These are phyloP conservation scores for Epicampocera succincta DNA, from an alignment of 2,888 invertebrate genomes.

Conservation along the genomic window DNA sequence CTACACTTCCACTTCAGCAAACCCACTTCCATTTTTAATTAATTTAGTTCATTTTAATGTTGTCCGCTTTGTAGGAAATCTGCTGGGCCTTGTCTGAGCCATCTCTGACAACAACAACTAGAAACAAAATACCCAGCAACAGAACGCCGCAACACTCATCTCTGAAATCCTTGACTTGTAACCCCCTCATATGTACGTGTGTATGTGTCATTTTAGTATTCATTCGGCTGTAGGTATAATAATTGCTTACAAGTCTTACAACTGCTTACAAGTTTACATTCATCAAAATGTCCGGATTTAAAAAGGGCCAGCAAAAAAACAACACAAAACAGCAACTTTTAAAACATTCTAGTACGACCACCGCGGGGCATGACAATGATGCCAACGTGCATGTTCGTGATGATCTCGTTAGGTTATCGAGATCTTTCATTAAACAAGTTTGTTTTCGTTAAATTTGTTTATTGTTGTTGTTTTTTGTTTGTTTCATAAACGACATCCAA, in stretches of 20 bases:
- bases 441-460: conserved; percentile 33
- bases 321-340: conserved; percentile 12
- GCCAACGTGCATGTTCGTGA: conserved; percentile 43
- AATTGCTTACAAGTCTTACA: conserved; percentile 64
- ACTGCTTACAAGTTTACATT: conserved; percentile 65
- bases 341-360: conserved; percentile 40
- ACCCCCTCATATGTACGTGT: too few relatives aligned
- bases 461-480: conserved; percentile 4
- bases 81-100: neutral
- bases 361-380: conserved; percentile 1
- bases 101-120: neutral
- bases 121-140: neutral
- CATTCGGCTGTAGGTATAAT: conserved; percentile 40
- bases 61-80: too few relatives aligned
- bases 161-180: conserved; percentile 64
- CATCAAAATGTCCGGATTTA: conserved; percentile 64
- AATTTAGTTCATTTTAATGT: too few relatives aligned
- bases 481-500: conserved; percentile 5
- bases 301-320: conserved; percentile 17
- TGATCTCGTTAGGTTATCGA: conserved; percentile 65
- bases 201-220: conserved; percentile 34
- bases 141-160: conserved; percentile 8
- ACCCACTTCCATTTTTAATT: too few relatives aligned
- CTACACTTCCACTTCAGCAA: too few relatives aligned
- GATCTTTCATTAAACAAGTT: conserved; percentile 61